Evolutionary conservation across 2,113 vertebrate species (phyloP), one percentile per base, ranked within the genome.

Genomic region (Raja brachyura): DNA sequence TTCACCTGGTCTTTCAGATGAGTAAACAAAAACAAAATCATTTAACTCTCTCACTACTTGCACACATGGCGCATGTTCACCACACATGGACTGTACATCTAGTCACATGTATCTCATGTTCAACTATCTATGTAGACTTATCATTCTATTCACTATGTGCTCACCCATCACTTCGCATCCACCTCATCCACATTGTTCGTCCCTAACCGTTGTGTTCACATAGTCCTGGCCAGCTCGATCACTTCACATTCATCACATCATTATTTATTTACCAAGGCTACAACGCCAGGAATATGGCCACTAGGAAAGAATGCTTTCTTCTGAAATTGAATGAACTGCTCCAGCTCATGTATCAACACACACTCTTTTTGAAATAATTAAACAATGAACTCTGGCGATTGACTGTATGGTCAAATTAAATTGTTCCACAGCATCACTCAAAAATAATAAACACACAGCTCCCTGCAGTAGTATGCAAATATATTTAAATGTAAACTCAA

Each of bases 401-500:
- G 70, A 70, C 59, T 66, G 18, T 20, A 2, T 54, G 20, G 0
- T 73, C 90, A 66, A 85, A 59, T 85, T 9, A 28, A 88, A 16
- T 18, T 92, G 73, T 73, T 73, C 68, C 25, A 54, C 73, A 39
- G 68, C 9, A 39, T 28, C 22, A 92, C 39, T 1, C 39, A 92
- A 92, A 92, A 92, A 48, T 39, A 68, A 90, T 48, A 92, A 92
- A 73, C 39, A 54, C 54, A 92, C 90, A 73, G 73, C 31, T 73
- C 33, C 61, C 39, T 48, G 90, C 81, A 85, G 81, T 92, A 74
- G 90, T 73, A 73, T 73, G 39, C 39, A 92, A 92, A 54, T 92
- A 92, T 54, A 92, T 39, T 92, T 73, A 92, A 92, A 48, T 92
- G 68, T 92, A 92, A 92, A 92, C 90, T 48, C 39, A 73, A 70